Evolutionary conservation across 2,888 invertebrate species (phyloP).

Genomic region (Melinaea marsaeus): DNA sequence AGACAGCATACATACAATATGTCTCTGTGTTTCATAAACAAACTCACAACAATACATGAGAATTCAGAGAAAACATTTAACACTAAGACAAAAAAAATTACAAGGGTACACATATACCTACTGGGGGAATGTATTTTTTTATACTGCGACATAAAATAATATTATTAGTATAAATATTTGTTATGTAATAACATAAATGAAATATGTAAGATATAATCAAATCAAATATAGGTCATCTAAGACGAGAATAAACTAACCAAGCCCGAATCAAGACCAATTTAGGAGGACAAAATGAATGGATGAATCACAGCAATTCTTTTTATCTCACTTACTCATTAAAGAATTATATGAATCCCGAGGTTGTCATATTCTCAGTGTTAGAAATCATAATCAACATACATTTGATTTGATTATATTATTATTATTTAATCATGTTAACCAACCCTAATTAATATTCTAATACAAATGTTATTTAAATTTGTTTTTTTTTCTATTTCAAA

Average conservation of each 20-base stretch:
- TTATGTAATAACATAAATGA: too few species aligned
- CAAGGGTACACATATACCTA: too few species aligned
- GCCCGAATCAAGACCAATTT: conserved; percentile 5
- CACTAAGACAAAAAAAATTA: neutral
- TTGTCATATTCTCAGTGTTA: neutral
- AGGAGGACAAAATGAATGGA: neutral
- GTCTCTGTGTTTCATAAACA: conserved; percentile 62
- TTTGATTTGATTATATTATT: too few species aligned
- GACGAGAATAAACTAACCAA: neutral
- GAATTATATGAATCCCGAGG: neutral
- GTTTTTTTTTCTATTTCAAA: conserved; percentile 17
- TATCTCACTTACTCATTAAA: neutral
- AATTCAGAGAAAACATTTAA: conserved; percentile 47
- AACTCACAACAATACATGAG: conserved; percentile 38
- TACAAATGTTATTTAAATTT: too few species aligned
- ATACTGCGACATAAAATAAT: too few species aligned
- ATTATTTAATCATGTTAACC: too few species aligned
- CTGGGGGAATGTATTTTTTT: too few species aligned
- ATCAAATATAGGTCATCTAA: neutral
- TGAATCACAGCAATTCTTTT: conserved; percentile 6
- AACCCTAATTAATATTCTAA: too few species aligned
- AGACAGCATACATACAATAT: conserved; percentile 51
- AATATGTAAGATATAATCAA: neutral
- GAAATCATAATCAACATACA: too few species aligned
- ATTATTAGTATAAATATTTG: too few species aligned